These are phyloP conservation scores for Hypomecis atomaria DNA, from an alignment of 2,888 invertebrate species.

Conservation along the genomic window DNA sequence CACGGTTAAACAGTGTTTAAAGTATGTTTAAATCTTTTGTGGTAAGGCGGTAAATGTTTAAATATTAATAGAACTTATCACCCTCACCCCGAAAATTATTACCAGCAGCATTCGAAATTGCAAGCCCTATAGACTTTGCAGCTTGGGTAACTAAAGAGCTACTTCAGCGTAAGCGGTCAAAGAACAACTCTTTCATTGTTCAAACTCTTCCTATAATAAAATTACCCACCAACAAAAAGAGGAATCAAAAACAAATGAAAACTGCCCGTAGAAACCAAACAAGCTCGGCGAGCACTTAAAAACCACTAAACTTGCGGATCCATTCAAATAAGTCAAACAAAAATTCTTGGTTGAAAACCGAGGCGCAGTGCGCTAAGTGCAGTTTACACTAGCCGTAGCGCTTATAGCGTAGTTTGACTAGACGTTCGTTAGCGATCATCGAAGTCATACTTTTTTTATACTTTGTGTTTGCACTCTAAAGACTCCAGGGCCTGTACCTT, in stretches of 20 bases:
- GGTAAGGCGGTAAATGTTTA: too few relatives aligned
- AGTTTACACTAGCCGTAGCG: not conserved
- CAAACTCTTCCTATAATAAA: not conserved
- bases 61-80: too few relatives aligned
- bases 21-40: too few relatives aligned
- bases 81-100: too few relatives aligned
- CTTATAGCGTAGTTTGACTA: too few relatives aligned
- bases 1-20: too few relatives aligned
- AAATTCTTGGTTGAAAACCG: slow-evolving; percentile 35
- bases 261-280: slow-evolving; percentile 23
- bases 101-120: too few relatives aligned
- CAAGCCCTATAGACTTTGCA: not conserved
- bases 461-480: too few relatives aligned
- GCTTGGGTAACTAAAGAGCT: too few relatives aligned
- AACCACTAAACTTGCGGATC: slow-evolving; percentile 38
- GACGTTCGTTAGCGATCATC: too few relatives aligned
- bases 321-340: slow-evolving; percentile 40
- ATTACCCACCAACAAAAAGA: slow-evolving; percentile 7
- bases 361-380: slow-evolving; percentile 22
- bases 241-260: slow-evolving; percentile 24
- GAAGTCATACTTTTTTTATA: too few relatives aligned
- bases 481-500: too few relatives aligned
- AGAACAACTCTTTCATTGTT: not conserved
- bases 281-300: slow-evolving; percentile 33
- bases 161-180: not conserved